Evolutionary conservation across 2,888 invertebrate genomes (phyloP).

Genomic region (Chaitophorus viminalis): DNA sequence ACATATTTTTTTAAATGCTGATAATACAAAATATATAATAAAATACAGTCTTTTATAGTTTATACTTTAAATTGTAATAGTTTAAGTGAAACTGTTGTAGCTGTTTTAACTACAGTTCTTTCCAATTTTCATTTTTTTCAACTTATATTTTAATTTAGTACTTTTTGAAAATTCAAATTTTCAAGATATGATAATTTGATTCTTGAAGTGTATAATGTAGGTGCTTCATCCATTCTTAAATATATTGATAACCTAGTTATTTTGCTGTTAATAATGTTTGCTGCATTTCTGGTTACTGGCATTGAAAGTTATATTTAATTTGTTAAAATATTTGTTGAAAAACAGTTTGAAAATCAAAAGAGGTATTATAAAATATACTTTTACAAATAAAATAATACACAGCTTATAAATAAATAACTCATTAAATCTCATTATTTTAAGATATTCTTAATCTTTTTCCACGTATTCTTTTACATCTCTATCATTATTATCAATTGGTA

Average conservation of each 20-base stretch:
- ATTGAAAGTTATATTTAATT: background rate
- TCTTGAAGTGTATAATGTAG: no score
- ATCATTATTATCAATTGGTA: conserved; percentile 88
- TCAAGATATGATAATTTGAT: background rate
- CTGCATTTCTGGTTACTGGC: background rate
- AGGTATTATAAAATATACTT: background rate
- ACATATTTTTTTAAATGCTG: background rate
- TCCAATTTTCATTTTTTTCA: background rate
- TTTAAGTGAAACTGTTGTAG: background rate
- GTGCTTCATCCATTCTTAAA: background rate
- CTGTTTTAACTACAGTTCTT: background rate
- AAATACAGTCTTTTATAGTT: background rate
- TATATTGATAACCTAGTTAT: background rate
- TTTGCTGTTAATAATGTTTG: background rate
- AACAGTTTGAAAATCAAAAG: background rate
- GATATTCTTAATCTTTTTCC: conserved; percentile 14
- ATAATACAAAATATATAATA: background rate
- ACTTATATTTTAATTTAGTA: background rate
- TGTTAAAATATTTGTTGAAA: background rate
- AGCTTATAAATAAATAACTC: background rate
- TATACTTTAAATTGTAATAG: background rate
- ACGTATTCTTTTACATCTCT: conserved; percentile 73
- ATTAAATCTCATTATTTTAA: background rate
- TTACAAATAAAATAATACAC: background rate
- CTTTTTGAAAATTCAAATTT: background rate